Evolutionary conservation across 2,888 invertebrate genomes (phyloP), one percentile per base, ranked within the genome.

Genomic region (Meghimatium bilineatum): DNA sequence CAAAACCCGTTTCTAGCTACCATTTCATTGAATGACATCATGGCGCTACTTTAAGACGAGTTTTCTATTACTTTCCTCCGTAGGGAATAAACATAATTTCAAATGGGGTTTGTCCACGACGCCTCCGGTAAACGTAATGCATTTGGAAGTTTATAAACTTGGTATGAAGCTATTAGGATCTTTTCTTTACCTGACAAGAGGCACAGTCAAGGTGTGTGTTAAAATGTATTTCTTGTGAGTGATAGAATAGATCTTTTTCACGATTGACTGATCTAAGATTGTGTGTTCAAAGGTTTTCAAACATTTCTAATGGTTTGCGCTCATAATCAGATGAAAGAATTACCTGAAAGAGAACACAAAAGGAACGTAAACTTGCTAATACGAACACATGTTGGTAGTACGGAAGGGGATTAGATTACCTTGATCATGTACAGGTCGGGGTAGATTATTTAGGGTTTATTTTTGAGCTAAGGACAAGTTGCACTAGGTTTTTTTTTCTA

Each of bases 211-310:
- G 2, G 66, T 78, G 56, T 23, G 56, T 17, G 56, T 56, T 56
- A 44, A 44, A 44, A 44, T 44, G 12, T 44, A 20, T 66, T 66
- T 26, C 29, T 63, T 34, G 75, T 26, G 3, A 5, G 49, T 52
- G 17, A 75, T 56, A 75, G 56, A 78, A 78, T n/a, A 23, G 34
- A 69, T 10, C 34, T n/a, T 52, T 69, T 52, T 69, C 80, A 69
- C 69, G 80, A 69, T n/a, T 69, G 80, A 26, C 29, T 69, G 80
- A 80, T 80, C 80, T 80, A 69, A 80, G 80, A 20, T 80, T 44
- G 44, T 80, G 38, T 66, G 34, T 63, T 78, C 63, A 66, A 66
- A 63, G n/a, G 63, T 63, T 66, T 78, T n/a, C 1, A 56, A 63
- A 26, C 78, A 66, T 38, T 63, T 44, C 66, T 66, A 78, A 78